Percentiles rank a stretch among this genome's conserved stretches.
These are phyloP conservation scores for Nipponia nippon DNA, from an alignment of 2,113 vertebrate genomes.

Conservation along the genomic window DNA sequence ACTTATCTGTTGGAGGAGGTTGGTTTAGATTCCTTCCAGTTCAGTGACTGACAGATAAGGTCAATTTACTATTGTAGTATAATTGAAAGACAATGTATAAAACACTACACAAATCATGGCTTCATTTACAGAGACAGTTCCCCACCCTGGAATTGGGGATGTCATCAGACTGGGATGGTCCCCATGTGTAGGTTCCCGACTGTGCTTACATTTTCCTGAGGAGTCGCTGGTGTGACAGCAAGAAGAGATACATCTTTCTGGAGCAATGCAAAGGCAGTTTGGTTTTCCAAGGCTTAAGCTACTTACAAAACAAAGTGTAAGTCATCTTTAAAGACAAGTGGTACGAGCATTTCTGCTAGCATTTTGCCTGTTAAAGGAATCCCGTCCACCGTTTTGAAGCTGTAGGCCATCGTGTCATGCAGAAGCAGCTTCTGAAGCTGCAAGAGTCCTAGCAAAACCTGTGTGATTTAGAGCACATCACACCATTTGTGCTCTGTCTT, in stretches of 20 bases:
- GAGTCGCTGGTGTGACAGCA: background rate
- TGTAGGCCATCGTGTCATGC: background rate
- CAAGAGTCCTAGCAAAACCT: background rate
- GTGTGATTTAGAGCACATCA: background rate
- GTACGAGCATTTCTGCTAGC: background rate
- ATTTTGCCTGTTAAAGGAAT: background rate
- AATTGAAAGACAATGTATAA: background rate
- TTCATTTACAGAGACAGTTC: background rate
- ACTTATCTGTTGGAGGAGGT: background rate
- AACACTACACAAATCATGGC: background rate
- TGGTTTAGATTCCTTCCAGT: background rate
- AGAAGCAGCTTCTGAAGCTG: background rate
- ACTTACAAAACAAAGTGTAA: background rate
- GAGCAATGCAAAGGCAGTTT: background rate
- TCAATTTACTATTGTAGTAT: background rate
- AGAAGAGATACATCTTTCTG: background rate
- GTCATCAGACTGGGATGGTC: background rate
- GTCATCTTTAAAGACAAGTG: background rate
- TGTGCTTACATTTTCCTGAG: background rate
- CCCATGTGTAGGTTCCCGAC: background rate
- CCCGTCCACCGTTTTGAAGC: background rate
- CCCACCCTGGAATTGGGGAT: background rate
- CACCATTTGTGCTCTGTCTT: background rate
- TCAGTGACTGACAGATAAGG: background rate
- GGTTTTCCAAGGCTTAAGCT: background rate